Conservation (phyloP, 2,888 invertebrate genomes). For the Aethes cnicana region DNA sequence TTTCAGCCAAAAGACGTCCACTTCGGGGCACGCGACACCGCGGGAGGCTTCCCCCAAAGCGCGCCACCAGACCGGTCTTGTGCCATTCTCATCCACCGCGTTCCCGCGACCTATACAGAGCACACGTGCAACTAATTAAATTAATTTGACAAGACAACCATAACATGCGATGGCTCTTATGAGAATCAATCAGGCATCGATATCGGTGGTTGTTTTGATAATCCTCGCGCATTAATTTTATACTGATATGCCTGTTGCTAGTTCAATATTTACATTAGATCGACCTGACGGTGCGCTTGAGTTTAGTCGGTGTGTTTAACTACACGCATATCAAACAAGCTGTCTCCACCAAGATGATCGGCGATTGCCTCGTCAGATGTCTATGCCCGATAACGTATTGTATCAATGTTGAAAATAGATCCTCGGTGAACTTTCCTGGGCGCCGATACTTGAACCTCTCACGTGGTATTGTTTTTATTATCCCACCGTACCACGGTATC, state of each 20-base stretch:
- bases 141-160: too few relatives aligned
- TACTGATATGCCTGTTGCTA: background rate
- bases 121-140: too few relatives aligned
- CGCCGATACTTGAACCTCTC: slow-evolving; percentile 56
- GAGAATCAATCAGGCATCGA: too few relatives aligned
- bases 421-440: slow-evolving; percentile 57
- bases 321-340: slow-evolving; percentile 10
- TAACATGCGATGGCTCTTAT: too few relatives aligned
- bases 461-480: slow-evolving; percentile 80
- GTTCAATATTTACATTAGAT: slow-evolving; percentile 8
- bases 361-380: slow-evolving; percentile 40
- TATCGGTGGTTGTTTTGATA: too few relatives aligned
- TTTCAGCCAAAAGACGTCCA: too few relatives aligned
- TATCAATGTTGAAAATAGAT: slow-evolving; percentile 69
- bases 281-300: background rate
- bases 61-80: too few relatives aligned
- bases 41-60: too few relatives aligned
- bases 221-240: background rate
- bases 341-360: slow-evolving; percentile 20
- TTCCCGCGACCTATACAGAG: too few relatives aligned
- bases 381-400: slow-evolving; percentile 75
- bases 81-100: too few relatives aligned
- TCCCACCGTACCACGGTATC: slow-evolving; percentile 56
- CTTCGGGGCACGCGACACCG: too few relatives aligned
- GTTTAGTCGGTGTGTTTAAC: slow-evolving; percentile 1